Evolutionary conservation across 2,888 invertebrate species (phyloP).

Genomic region (Pheosia gnoma): DNA sequence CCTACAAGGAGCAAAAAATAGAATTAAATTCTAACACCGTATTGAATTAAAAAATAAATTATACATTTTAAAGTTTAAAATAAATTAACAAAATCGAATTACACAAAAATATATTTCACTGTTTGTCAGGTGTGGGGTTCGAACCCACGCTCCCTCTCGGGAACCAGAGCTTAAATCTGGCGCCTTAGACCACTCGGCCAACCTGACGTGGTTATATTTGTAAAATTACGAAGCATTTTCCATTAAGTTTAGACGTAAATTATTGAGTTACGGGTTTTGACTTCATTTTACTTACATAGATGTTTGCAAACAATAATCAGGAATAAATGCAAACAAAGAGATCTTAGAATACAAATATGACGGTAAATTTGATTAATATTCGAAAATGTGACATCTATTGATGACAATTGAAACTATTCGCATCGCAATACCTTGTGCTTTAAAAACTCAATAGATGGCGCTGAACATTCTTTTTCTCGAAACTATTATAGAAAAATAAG

Average conservation of each 20-base stretch:
- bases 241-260: conserved; percentile 20
- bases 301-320: too few species aligned
- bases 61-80: too few species aligned
- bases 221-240: conserved; percentile 31
- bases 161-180: conserved; percentile 93
- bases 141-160: conserved; percentile 92
- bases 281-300: neutral
- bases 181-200: conserved; percentile 94
- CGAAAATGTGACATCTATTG: neutral
- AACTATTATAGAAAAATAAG: too few species aligned
- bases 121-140: conserved; percentile 90
- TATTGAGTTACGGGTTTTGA: neutral
- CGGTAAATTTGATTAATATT: too few species aligned
- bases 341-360: too few species aligned
- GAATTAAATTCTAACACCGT: too few species aligned
- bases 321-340: too few species aligned
- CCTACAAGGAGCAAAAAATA: too few species aligned
- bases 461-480: neutral
- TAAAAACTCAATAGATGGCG: conserved; percentile 19
- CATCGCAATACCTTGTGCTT: neutral
- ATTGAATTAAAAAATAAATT: too few species aligned
- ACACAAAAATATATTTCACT: neutral
- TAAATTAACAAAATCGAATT: too few species aligned
- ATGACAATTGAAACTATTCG: neutral
- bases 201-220: conserved; percentile 79